Evolutionary conservation across 2,797 vertebrate genomes (phyloP), one percentile per base, ranked within the genome.

Genomic region (Lophotriccus pileatus): DNA sequence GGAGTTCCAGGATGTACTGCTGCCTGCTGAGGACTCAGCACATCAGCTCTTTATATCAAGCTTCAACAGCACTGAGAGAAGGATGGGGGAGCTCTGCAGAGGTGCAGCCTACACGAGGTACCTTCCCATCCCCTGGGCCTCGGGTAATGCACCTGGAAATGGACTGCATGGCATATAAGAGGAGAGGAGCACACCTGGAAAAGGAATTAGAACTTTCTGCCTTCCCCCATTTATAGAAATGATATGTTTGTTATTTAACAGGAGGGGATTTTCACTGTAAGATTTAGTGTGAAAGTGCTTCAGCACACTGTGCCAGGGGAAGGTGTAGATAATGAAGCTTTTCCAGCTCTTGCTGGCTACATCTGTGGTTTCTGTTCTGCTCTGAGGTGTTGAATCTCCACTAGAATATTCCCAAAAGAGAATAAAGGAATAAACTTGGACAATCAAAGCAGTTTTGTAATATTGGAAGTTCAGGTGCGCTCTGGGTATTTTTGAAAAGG

Each of bases 261-360:
- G 43, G 52, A 75, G 25, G 28, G 17, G 16, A 36, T 84, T 87
- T 79, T 75, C 56, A 21, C 15, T 47, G 36, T 23, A 47, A 78
- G 23, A 34, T 84, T 87, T 72, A 96, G 78, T 76, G 83, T 74
- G 97, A 97, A 94, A 98, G 97, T 7, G 77, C 39, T 39, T 96
- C 37, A 55, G 97, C 95, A 36, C 94, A 95, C 63, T 97, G 82
- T 89, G 98, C 97, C 82, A 97, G 79, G 43, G 96, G 96, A 97
- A 98, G 97, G 91, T 90, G 95, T 86, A 97, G 98, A 69, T 98
- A 97, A 70, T 47, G 78, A 78, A 98, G 85, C 82, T 98, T 98
- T 95, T 55, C 97, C 89, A 98, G 94, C 89, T 98, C 98, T 88
- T 96, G 96, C 68, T 91, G 96, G 78, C 94, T 97, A 90, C 95